Evolutionary conservation across 92 coral and sea anemone genomes (phyloP).

Genomic region (Actinernus sp.): DNA sequence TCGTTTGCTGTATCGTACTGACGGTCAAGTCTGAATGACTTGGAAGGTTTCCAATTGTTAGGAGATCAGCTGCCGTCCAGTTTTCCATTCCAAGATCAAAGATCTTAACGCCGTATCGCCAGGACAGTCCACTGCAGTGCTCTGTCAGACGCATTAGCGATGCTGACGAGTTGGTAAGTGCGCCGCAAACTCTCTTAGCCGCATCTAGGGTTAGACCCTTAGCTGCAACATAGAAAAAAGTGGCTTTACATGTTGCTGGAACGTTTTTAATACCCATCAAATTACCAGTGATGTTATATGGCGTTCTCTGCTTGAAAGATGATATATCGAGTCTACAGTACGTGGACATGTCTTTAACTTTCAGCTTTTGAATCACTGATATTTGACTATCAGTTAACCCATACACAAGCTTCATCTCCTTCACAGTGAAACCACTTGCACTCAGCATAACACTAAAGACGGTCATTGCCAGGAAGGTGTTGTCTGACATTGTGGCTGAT

Average conservation of each 20-base stretch:
- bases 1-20: slow-evolving; percentile 19
- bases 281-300: slow-evolving; percentile 26
- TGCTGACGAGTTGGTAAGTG: slow-evolving; percentile 24
- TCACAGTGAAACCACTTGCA: slow-evolving; percentile 19
- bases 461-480: slow-evolving; percentile 21
- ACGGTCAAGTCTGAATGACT: slow-evolving; percentile 6
- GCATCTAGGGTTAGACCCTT: slow-evolving; percentile 12
- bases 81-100: slow-evolving; percentile 44
- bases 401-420: slow-evolving; percentile 33
- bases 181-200: slow-evolving; percentile 25
- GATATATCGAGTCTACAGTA: slow-evolving; percentile 44
- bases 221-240: slow-evolving; percentile 53
- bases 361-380: slow-evolving; percentile 21
- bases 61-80: slow-evolving; percentile 59
- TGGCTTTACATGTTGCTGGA: slow-evolving; percentile 29
- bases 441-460: slow-evolving; percentile 32
- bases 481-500: slow-evolving; percentile 34
- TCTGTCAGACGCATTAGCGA: slow-evolving; percentile 66
- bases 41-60: slow-evolving; percentile 20
- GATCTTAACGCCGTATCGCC: slow-evolving; percentile 63
- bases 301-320: slow-evolving; percentile 22
- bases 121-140: slow-evolving; percentile 46
- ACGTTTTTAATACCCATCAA: slow-evolving; percentile 37
- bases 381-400: not conserved
- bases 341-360: slow-evolving; percentile 24